phyloP scores from a whole-genome alignment of 2,797 vertebrate genomes.

The Pitangus sulphuratus region DNA sequence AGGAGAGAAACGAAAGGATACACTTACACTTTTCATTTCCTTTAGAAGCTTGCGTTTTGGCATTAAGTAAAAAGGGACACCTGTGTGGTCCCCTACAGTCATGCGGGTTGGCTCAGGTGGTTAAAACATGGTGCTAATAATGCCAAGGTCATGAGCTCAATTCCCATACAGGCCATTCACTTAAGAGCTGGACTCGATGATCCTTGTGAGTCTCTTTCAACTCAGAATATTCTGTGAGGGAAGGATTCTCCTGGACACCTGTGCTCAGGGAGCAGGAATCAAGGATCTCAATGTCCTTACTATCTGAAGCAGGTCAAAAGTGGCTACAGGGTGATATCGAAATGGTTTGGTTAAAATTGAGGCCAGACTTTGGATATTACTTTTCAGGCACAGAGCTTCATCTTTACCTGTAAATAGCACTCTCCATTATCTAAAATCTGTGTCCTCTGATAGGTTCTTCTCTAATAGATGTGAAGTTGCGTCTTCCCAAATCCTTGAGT shows the following conservation, averaged over 20 bases:
- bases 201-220: neutral
- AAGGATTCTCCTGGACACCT: neutral
- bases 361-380: neutral
- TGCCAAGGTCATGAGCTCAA: neutral
- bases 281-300: neutral
- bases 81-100: fast-evolving
- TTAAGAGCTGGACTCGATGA: neutral
- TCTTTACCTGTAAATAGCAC: neutral
- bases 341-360: fast-evolving
- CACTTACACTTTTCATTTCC: neutral
- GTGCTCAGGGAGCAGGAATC: neutral
- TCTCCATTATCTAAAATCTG: neutral
- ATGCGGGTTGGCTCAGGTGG: neutral
- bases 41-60: neutral
- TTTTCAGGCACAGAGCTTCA: neutral
- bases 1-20: neutral
- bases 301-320: neutral
- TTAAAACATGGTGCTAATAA: neutral
- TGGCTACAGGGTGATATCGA: fast-evolving
- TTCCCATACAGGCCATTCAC: neutral
- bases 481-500: neutral
- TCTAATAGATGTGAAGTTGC: neutral
- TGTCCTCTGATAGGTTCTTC: neutral
- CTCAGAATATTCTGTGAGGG: neutral
- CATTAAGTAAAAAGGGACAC: neutral